Evolutionary conservation across 2,888 invertebrate genomes (phyloP).

Genomic region (Watsonalla binaria): DNA sequence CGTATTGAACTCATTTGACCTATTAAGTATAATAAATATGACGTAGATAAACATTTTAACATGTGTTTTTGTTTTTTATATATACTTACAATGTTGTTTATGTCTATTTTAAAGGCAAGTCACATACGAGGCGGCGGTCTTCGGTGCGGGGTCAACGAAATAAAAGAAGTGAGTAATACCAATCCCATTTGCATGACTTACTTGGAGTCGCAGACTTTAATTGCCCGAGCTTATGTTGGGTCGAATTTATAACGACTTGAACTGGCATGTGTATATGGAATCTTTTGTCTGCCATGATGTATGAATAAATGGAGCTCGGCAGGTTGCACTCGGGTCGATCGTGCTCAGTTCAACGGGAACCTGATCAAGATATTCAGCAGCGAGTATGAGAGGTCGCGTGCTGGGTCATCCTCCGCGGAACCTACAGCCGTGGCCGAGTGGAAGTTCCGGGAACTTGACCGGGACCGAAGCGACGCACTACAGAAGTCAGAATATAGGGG

Average conservation of each 20-base stretch:
- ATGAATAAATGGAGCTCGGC: constrained; percentile 18
- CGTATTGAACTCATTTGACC: constrained; percentile 1
- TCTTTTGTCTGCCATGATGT: background rate
- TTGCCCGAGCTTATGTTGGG: background rate
- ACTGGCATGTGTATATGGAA: too few relatives aligned
- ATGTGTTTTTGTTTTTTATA: background rate
- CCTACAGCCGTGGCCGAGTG: constrained; percentile 86
- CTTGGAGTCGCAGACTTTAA: background rate
- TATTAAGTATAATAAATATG: background rate
- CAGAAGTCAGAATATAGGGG: constrained; percentile 91
- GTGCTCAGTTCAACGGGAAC: constrained; percentile 89
- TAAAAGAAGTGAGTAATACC: constrained; percentile 62
- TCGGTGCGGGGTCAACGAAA: constrained; percentile 76
- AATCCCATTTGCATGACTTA: background rate
- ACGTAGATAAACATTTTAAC: background rate
- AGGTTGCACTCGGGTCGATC: constrained; percentile 86
- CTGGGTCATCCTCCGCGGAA: constrained; percentile 40
- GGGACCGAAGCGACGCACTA: constrained; percentile 86
- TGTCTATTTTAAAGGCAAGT: constrained; percentile 63
- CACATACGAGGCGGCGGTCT: constrained; percentile 80
- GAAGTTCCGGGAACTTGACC: constrained; percentile 93
- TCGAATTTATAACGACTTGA: background rate
- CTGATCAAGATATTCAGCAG: constrained; percentile 91
- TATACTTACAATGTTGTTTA: constrained; percentile 3
- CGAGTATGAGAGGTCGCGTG: constrained; percentile 81